Conservation (phyloP, 35 echinoderm and acorn worm genomes). For the Heliocidaris erythrogramma region DNA sequence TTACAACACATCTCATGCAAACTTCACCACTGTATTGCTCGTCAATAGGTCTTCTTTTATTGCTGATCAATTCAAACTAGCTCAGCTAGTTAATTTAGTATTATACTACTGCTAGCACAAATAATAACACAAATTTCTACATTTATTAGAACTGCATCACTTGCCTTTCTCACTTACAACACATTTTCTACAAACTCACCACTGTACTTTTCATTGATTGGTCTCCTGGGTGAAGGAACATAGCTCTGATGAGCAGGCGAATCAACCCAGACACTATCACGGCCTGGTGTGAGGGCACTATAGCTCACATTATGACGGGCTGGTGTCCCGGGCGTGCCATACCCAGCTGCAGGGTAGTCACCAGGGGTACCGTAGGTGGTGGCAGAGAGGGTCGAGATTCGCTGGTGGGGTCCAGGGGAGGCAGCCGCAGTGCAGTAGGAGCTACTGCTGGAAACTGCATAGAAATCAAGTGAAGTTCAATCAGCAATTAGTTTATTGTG, state of each 20-base stretch:
- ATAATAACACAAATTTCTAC: too few species aligned
- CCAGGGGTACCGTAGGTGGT: neutral
- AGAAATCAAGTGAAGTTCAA: neutral
- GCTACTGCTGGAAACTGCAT: neutral
- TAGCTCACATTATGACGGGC: neutral
- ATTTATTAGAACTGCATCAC: too few species aligned
- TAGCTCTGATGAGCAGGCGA: neutral
- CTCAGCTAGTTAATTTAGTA: too few species aligned
- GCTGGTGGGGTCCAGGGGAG: slow-evolving; percentile 15
- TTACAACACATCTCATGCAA: too few species aligned
- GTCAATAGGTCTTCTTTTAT: too few species aligned
- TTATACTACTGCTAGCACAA: too few species aligned
- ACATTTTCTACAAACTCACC: neutral
- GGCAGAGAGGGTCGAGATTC: neutral
- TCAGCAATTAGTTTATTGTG: too few species aligned
- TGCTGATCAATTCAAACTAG: too few species aligned
- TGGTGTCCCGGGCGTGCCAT: neutral
- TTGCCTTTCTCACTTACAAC: too few species aligned
- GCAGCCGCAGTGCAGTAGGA: neutral
- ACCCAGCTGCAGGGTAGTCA: neutral
- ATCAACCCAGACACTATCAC: slow-evolving; percentile 1
- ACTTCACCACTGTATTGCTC: too few species aligned
- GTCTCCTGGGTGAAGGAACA: neutral
- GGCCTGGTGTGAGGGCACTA: neutral
- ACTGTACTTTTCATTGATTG: neutral